These are phyloP conservation scores for Mythimna pallens DNA, from an alignment of 2,888 invertebrate species.

Conservation along the genomic window DNA sequence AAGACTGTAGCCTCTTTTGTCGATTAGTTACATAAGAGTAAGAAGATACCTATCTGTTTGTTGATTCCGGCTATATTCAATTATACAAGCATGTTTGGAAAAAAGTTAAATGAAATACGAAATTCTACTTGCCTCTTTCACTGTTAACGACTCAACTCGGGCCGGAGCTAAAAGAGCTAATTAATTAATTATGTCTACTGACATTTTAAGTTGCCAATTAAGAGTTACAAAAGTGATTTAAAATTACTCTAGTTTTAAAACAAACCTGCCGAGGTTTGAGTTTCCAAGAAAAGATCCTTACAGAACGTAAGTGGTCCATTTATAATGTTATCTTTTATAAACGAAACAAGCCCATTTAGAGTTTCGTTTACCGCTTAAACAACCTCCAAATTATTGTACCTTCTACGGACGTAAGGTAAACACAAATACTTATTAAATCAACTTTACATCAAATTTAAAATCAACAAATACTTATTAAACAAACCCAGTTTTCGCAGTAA, in stretches of 20 bases:
- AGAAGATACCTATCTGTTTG: too few species aligned
- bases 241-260: conserved; percentile 43
- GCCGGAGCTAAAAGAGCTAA: conserved; percentile 45
- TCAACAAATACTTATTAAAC: background rate
- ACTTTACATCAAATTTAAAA: too few species aligned
- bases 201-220: conserved; percentile 46
- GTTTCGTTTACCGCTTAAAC: conserved; percentile 17
- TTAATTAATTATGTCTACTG: conserved; percentile 43
- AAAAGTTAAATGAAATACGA: conserved; percentile 24
- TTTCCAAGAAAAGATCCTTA: conserved; percentile 23
- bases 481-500: too few species aligned
- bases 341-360: conserved; percentile 33
- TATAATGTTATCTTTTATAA: conserved; percentile 36
- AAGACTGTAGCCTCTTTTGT: too few species aligned
- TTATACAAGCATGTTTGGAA: conserved; percentile 9
- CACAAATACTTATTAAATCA: background rate
- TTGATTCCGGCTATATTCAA: conserved; percentile 2
- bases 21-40: too few species aligned
- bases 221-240: conserved; percentile 44
- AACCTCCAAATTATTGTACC: conserved; percentile 12
- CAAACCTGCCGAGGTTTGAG: conserved; percentile 25
- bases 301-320: conserved; percentile 17
- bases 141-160: conserved; percentile 30
- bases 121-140: conserved; percentile 33
- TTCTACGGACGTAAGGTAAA: background rate